These are phyloP conservation scores for Phalanger gymnotis DNA, from an alignment of 2,797 vertebrate species.

Conservation along the genomic window DNA sequence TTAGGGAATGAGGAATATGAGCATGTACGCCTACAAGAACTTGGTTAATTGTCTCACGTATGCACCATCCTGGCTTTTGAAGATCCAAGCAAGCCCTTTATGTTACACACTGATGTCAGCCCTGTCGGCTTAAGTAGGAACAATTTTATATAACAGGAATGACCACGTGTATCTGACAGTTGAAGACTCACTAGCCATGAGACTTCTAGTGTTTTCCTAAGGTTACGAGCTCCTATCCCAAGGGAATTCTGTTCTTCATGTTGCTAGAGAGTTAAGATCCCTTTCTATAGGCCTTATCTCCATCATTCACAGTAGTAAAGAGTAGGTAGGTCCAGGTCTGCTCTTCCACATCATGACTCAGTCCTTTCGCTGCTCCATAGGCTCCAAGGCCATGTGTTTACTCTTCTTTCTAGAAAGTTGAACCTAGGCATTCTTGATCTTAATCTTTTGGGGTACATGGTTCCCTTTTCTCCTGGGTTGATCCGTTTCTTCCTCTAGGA, in stretches of 20 bases:
- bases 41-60: neutral
- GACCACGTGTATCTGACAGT: neutral
- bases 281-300: neutral
- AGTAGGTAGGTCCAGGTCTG: neutral
- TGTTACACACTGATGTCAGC: neutral
- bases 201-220: neutral
- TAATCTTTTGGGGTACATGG: neutral
- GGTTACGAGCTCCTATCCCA: neutral
- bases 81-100: neutral
- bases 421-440: neutral
- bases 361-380: neutral
- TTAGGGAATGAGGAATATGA: neutral
- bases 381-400: neutral
- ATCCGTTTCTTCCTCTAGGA: neutral
- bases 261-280: neutral
- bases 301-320: neutral
- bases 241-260: neutral
- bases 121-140: neutral
- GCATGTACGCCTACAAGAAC: neutral
- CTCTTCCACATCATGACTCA: neutral
- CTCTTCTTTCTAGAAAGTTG: neutral
- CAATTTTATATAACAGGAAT: neutral
- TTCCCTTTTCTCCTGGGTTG: neutral
- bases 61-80: neutral
- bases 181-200: neutral